These are phyloP conservation scores for Rhopilema esculentum DNA, from an alignment of 30 jellyfish, hydroid and myxozoan genomes.

Conservation along the genomic window DNA sequence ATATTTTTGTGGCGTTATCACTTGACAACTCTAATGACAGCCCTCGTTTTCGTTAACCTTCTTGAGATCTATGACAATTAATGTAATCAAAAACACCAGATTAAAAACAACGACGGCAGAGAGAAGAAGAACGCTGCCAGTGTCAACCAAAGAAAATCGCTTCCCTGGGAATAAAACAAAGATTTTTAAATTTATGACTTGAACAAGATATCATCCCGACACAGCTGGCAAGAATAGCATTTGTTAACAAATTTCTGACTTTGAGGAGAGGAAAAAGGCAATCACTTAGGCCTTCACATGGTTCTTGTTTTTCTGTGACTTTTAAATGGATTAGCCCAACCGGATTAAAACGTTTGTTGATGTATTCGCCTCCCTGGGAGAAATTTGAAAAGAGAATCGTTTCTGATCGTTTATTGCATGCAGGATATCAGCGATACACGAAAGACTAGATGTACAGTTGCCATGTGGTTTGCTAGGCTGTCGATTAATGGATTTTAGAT, in stretches of 20 bases:
- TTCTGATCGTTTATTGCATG: neutral
- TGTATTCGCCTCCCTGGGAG: slow-evolving; percentile 8
- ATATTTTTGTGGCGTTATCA: no score
- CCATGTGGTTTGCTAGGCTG: neutral
- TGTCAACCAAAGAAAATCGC: no score
- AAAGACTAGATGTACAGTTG: neutral
- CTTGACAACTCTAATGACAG: no score
- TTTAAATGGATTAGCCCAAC: slow-evolving; percentile 13
- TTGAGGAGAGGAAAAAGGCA: neutral
- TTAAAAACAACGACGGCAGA: no score
- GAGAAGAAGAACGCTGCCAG: no score
- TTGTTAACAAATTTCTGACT: neutral
- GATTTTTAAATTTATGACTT: no score
- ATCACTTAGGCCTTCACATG: neutral
- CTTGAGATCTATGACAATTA: no score
- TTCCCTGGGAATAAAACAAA: no score
- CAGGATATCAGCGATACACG: neutral
- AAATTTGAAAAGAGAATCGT: neutral
- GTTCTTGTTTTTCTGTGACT: slow-evolving; percentile 7
- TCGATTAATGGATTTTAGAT: neutral
- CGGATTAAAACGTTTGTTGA: slow-evolving; percentile 11
- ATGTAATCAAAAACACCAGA: no score
- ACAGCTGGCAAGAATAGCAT: neutral
- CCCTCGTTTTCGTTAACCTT: no score
- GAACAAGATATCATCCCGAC: no score